phyloP scores from a whole-genome alignment of 1,140 invertebrate genomes.

The Panonychus citri region DNA sequence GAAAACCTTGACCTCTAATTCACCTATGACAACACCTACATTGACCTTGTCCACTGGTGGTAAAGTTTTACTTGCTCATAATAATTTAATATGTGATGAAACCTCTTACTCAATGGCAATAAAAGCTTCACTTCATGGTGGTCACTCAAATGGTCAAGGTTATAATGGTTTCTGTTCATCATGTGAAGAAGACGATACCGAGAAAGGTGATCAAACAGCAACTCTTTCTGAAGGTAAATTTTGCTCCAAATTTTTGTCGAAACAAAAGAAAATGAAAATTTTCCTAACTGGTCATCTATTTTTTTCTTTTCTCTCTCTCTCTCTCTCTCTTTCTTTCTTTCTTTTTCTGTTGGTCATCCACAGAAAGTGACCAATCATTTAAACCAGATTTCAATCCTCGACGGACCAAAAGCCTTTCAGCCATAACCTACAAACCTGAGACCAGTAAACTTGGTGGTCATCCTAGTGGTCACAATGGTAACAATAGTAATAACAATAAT shows the following conservation, averaged over 20 bases:
- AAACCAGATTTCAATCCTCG: not conserved
- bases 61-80: no score
- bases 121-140: constrained; percentile 2
- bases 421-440: not conserved
- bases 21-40: not conserved
- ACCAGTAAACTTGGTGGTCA: not conserved
- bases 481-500: not conserved
- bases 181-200: constrained; percentile 12
- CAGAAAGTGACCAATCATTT: not conserved
- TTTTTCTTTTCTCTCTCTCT: no score
- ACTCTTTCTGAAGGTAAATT: constrained; percentile 2
- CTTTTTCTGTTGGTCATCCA: not conserved
- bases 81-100: constrained; percentile 9
- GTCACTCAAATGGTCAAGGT: not conserved
- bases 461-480: not conserved
- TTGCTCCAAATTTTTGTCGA: no score
- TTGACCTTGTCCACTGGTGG: not conserved
- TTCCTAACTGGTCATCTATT: no score
- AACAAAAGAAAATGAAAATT: no score
- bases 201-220: not conserved
- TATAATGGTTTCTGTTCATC: constrained; percentile 13
- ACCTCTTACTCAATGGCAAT: constrained; percentile 17
- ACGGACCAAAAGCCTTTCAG: not conserved
- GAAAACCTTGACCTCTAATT: no score
- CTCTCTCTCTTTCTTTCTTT: not conserved